Conservation (phyloP, 2,797 vertebrate genomes). For the Rhinoraja longicauda region DNA sequence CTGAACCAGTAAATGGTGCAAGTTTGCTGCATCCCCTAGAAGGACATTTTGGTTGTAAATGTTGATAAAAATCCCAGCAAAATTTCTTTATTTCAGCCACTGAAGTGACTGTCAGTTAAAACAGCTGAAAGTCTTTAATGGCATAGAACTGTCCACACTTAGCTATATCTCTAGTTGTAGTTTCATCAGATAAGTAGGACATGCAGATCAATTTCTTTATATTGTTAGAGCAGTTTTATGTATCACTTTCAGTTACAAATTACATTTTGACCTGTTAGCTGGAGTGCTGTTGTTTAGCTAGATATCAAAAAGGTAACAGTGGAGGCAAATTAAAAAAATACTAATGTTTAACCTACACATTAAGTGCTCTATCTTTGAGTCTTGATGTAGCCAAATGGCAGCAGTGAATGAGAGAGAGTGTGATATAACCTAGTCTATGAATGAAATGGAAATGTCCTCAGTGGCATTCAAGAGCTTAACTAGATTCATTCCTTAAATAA, state of each 20-base stretch:
- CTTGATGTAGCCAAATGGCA: not conserved
- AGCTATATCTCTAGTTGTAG: not conserved
- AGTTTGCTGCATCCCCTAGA: not conserved
- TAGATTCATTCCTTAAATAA: not conserved
- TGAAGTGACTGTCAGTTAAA: not conserved
- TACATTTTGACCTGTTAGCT: not conserved
- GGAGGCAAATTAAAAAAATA: not conserved
- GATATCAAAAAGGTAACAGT: not conserved
- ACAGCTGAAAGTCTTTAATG: not conserved
- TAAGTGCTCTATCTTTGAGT: not conserved
- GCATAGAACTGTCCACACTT: not conserved
- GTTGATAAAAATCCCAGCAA: not conserved
- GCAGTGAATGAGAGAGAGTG: not conserved
- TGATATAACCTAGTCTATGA: not conserved
- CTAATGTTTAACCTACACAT: not conserved
- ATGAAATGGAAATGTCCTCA: not conserved
- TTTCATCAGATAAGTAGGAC: not conserved
- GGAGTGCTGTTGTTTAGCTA: not conserved
- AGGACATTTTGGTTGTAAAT: constrained; percentile 5
- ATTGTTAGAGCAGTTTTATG: not conserved
- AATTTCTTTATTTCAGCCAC: not conserved
- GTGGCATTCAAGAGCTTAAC: not conserved
- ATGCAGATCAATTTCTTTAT: not conserved
- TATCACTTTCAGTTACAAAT: not conserved
- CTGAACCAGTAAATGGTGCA: not conserved